Base-by-base conservation (phyloP, 2,888 invertebrate genomes). In the Sarcophaga subvicina region DNA sequence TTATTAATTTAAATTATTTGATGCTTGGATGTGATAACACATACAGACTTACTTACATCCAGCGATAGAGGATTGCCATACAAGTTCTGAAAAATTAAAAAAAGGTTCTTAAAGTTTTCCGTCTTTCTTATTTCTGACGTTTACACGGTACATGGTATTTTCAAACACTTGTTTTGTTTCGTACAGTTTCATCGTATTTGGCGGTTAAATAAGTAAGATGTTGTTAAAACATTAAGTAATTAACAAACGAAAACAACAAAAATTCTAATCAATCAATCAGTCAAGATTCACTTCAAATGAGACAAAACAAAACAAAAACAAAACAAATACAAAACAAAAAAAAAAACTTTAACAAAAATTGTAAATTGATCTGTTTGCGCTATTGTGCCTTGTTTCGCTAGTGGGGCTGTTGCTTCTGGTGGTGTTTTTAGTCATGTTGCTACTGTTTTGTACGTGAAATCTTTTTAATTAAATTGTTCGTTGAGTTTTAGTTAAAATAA, bases 201-300 rank as follows among this genome's bases (percentile, higher is more conserved):
- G 70, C 64, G 77, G 72, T 37, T 47, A 27, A 25, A 80, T 63
- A 60, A 89, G 87, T 88, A 89, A 90, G 90, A 90, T 88, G 71
- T 89, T 89, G 88, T 64, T 22, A 47, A 86, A 89, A 90, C 90
- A 89, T 89, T 90, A 92, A 93, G 92, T 93, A 93, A 93, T 93
- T 93, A 93, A 93, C 91, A 90, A 82, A 78, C 8, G 27, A 54
- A 45, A 27, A 64, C 11, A 64, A 76, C 0, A 12, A 90, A 91
- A 91, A 90, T 91, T 91, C 91, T 91, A 92, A 93, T 93, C 93
- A 92, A 93, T 93, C 93, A 93, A 93, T 92, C 93, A 93, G 93
- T 92, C 92, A 91, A 78, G 80, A 70, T 78, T 77, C 77, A 73
- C 66, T 80, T 77, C 63, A 71, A 37, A 37, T 37, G 2, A 37